Conservation (phyloP, 2,113 vertebrate species). For the Cacatua alba region DNA sequence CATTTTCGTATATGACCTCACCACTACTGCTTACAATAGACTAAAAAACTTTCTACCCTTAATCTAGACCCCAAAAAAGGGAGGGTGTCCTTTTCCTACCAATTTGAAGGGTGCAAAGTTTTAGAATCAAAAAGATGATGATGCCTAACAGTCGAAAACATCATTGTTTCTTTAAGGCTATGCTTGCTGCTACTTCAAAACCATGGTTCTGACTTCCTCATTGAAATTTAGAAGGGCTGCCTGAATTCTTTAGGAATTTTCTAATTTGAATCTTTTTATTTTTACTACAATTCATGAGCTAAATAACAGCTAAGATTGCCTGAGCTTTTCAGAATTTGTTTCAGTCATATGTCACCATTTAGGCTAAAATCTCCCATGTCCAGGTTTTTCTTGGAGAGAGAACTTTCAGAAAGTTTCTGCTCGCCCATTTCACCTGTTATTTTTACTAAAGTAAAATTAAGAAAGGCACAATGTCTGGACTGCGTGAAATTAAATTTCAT, state of each 20-base stretch:
- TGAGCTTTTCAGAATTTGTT: neutral
- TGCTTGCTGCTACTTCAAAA: neutral
- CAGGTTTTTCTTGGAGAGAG: neutral
- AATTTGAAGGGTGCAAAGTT: neutral
- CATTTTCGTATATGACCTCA: neutral
- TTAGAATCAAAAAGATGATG: neutral
- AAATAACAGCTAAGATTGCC: neutral
- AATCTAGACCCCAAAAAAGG: neutral
- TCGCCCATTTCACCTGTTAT: neutral
- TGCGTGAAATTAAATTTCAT: neutral
- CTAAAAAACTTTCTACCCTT: neutral
- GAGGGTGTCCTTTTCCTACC: neutral
- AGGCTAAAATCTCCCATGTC: neutral
- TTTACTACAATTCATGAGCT: neutral
- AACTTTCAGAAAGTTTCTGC: neutral
- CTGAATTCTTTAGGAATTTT: neutral
- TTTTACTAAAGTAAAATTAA: neutral
- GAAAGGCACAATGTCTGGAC: neutral
- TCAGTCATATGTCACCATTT: neutral
- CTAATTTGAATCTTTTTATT: neutral
- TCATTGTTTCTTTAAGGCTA: neutral
- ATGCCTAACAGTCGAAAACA: neutral
- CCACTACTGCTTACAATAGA: neutral
- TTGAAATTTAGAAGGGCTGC: neutral
- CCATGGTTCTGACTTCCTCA: neutral